Evolutionary conservation across 2,113 vertebrate genomes (phyloP), one percentile per base, ranked within the genome.

Genomic region (Eulemur rufifrons): DNA sequence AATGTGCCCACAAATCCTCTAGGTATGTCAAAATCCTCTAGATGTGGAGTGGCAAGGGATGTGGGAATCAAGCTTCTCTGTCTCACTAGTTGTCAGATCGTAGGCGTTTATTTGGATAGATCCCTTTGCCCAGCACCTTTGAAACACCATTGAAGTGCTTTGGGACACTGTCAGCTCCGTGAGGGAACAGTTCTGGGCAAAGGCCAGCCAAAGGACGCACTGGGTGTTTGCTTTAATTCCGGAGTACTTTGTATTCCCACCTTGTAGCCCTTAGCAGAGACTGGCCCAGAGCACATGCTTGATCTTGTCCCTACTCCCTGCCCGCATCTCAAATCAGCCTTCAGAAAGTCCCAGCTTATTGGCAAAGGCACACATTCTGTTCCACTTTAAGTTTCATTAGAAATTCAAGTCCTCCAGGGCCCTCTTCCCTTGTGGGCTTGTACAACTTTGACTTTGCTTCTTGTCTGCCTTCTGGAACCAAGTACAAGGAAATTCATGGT

Each of bases 261-360:
- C 95, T 71, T 34, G 29, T 59, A 21, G 77, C 76, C 56, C 95
- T 76, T 34, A 76, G 89, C 69, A 64, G 92, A 95, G 85, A 61
- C 34, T 39, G 25, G 78, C 34, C 37, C 25, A 12, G 73, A 86
- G 96, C 92, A 82, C 97, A 47, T 97, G 96, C 97, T 97, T 39
- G 76, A 96, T 98, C 97, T 97, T 96, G 96, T 98, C 96, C 97
- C 84, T 39, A 66, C 87, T 97, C 97, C 95, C 97, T 94, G 95
- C 96, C 95, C 91, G 96, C 50, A 6, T 63, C 74, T 68, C 97
- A 95, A 23, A 95, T 95, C 95, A 95, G 8, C 96, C 95, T 94
- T 92, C 94, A 95, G 97, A 97, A 96, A 97, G 96, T 96, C 96
- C 96, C 96, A 97, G 94, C 85, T 91, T 69, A 45, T 94, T 98